A percentile compares a stretch with the other conserved stretches of the same genome.
Evolutionary conservation across 2,888 invertebrate species (phyloP).

Genomic region (Notodonta ziczac): DNA sequence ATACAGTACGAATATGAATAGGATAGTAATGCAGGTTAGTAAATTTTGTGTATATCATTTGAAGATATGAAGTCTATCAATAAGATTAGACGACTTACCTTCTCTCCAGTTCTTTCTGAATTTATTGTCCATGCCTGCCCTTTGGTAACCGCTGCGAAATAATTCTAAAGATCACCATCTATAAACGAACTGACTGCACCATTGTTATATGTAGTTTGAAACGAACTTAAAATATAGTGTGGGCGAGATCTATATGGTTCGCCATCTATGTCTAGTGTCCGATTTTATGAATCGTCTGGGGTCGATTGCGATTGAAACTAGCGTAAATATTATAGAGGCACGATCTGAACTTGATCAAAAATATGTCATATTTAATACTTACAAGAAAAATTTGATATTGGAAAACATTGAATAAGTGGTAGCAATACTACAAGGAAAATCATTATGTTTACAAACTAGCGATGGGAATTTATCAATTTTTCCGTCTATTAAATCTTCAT

Average conservation of each 20-base stretch:
- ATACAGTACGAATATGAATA: too few relatives aligned
- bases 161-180: background rate
- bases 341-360: background rate
- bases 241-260: conserved; percentile 14
- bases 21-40: too few relatives aligned
- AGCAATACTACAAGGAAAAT: too few relatives aligned
- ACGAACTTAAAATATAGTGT: conserved; percentile 14
- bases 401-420: too few relatives aligned
- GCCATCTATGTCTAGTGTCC: conserved; percentile 14
- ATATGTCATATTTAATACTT: background rate
- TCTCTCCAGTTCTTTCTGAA: background rate
- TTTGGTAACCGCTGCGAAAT: background rate
- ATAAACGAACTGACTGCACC: background rate
- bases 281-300: conserved; percentile 11
- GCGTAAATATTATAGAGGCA: too few relatives aligned
- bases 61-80: too few relatives aligned
- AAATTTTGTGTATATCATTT: too few relatives aligned
- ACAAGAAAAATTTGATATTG: too few relatives aligned
- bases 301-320: too few relatives aligned
- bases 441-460: too few relatives aligned
- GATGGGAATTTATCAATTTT: background rate
- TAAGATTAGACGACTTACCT: background rate
- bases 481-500: conserved; percentile 25
- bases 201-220: background rate
- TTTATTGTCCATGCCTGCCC: background rate